Evolutionary conservation across 2,888 invertebrate species (phyloP).

Genomic region (Sarcophaga variegata): DNA sequence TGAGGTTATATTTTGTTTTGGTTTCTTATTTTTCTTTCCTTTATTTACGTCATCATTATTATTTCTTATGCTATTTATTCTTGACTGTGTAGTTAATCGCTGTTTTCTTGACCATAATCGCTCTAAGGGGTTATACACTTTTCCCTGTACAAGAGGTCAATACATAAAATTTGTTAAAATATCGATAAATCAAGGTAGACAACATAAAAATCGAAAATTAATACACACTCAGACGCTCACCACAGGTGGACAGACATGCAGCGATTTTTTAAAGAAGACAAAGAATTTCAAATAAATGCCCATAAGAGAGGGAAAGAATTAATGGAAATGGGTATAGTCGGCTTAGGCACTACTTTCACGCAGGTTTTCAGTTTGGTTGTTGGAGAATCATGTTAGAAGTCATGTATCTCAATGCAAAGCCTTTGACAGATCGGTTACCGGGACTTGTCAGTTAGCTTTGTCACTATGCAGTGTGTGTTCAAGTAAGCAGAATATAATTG

Average conservation of each 20-base stretch:
- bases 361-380: neutral
- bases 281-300: slow-evolving; percentile 23
- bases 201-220: slow-evolving; percentile 22
- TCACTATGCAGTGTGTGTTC: too few relatives aligned
- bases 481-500: too few relatives aligned
- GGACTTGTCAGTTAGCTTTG: too few relatives aligned
- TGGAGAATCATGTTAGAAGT: too few relatives aligned
- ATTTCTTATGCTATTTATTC: neutral
- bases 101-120: slow-evolving; percentile 45
- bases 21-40: neutral
- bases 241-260: neutral
- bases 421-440: too few relatives aligned
- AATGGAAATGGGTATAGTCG: neutral
- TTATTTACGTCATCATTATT: too few relatives aligned
- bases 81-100: neutral
- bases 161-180: slow-evolving; percentile 55
- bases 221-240: too few relatives aligned
- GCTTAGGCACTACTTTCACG: too few relatives aligned
- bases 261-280: slow-evolving; percentile 3
- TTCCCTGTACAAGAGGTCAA: slow-evolving; percentile 52
- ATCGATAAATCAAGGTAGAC: slow-evolving; percentile 55
- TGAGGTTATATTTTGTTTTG: too few relatives aligned
- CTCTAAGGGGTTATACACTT: slow-evolving; percentile 54
- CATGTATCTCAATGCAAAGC: too few relatives aligned
- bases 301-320: neutral